Evolutionary conservation across 2,888 invertebrate species (phyloP).

Genomic region (Pediacus dermestoides): DNA sequence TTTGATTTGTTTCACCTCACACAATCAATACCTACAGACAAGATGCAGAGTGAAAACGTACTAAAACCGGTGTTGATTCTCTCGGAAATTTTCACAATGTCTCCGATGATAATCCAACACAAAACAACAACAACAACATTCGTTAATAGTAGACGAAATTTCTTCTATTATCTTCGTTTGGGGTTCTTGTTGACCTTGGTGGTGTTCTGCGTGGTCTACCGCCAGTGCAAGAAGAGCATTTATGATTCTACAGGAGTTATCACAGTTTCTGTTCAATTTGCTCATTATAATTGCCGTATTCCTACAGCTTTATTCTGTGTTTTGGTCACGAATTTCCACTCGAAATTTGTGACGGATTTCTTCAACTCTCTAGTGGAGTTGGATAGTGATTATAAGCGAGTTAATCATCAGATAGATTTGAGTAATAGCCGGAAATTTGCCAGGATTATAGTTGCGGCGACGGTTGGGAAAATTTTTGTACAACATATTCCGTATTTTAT

Average conservation of each 20-base stretch:
- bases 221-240: background rate
- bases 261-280: constrained; percentile 4
- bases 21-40: no score
- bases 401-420: no score
- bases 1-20: no score
- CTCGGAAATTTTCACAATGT: constrained; percentile 2
- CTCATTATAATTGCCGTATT: constrained; percentile 2
- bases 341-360: no score
- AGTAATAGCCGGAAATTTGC: no score
- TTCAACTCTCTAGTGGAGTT: no score
- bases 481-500: constrained; percentile 2
- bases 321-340: background rate
- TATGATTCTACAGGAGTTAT: constrained; percentile 4
- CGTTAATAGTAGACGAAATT: background rate
- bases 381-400: no score
- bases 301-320: background rate
- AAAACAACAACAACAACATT: background rate
- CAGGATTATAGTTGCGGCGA: background rate
- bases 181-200: background rate
- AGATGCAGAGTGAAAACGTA: no score
- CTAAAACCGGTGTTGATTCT: background rate
- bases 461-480: background rate
- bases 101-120: background rate
- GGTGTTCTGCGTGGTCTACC: background rate
- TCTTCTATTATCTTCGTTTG: constrained; percentile 5